Evolutionary conservation across 2,113 vertebrate genomes (phyloP).

Genomic region (Elachura formosa): DNA sequence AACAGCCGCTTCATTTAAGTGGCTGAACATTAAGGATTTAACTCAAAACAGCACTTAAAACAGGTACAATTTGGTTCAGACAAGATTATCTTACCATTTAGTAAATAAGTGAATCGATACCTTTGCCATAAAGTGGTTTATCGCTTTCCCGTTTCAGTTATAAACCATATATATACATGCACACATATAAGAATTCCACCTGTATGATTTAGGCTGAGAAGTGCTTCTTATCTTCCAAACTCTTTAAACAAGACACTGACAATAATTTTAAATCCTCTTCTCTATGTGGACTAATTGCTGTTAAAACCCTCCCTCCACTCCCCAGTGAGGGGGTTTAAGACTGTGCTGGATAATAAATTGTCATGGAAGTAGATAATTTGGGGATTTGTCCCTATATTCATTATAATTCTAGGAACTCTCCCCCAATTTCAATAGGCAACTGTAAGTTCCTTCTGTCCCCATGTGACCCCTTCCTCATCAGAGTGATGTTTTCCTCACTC

Average conservation of each 20-base stretch:
- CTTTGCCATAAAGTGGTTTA: neutral
- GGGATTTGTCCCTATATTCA: neutral
- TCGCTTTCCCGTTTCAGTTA: neutral
- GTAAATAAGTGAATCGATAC: fast-evolving
- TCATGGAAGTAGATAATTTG: neutral
- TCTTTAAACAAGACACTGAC: neutral
- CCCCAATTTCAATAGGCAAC: neutral
- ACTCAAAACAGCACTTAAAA: neutral
- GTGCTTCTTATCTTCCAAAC: neutral
- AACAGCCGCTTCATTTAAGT: neutral
- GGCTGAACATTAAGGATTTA: neutral
- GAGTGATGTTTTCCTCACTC: neutral
- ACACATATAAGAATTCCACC: neutral
- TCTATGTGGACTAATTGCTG: neutral
- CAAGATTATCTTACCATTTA: neutral
- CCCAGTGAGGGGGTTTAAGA: fast-evolving
- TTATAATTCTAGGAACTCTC: neutral
- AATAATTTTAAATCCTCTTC: neutral
- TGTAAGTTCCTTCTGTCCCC: neutral
- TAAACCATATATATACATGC: neutral
- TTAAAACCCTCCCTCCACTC: neutral
- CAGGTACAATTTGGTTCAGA: neutral
- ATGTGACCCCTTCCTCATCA: neutral
- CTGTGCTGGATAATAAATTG: neutral
- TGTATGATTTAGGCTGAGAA: neutral